Percentiles rank a stretch among this genome's conserved stretches.
Conservation (phyloP, 2,797 vertebrate genomes). For the Sciurus vulgaris region DNA sequence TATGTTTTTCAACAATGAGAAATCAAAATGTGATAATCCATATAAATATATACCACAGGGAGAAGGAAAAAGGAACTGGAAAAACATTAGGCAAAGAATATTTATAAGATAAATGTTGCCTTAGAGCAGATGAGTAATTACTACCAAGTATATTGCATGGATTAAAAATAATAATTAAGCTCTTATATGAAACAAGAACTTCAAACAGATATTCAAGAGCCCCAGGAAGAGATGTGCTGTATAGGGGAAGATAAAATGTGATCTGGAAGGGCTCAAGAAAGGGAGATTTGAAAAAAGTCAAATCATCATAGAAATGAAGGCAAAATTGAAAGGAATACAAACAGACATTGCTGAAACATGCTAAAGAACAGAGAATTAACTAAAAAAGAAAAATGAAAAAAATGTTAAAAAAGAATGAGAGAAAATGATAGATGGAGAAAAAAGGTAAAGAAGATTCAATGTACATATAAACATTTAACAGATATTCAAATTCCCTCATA, state of each 20-base stretch:
- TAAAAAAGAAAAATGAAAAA: not conserved
- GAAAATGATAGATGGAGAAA: not conserved
- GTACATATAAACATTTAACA: not conserved
- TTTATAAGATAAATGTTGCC: not conserved
- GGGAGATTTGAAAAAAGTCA: not conserved
- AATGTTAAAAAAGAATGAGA: not conserved
- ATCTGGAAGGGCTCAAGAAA: not conserved
- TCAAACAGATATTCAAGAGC: not conserved
- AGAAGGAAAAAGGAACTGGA: not conserved
- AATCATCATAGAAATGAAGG: not conserved
- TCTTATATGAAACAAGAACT: slow-evolving; percentile 17
- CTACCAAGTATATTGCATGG: not conserved
- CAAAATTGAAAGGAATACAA: not conserved
- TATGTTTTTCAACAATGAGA: not conserved
- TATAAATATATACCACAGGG: not conserved
- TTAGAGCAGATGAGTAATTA: not conserved
- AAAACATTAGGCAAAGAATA: not conserved
- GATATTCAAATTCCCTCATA: not conserved
- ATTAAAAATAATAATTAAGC: not conserved
- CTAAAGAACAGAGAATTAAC: not conserved
- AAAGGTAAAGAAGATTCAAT: not conserved
- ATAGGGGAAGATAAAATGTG: not conserved
- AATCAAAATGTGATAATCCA: not conserved
- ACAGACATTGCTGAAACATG: not conserved
- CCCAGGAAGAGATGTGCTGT: not conserved